phyloP scores from a whole-genome alignment of 2,113 vertebrate genomes.

The Mungos mungo region DNA sequence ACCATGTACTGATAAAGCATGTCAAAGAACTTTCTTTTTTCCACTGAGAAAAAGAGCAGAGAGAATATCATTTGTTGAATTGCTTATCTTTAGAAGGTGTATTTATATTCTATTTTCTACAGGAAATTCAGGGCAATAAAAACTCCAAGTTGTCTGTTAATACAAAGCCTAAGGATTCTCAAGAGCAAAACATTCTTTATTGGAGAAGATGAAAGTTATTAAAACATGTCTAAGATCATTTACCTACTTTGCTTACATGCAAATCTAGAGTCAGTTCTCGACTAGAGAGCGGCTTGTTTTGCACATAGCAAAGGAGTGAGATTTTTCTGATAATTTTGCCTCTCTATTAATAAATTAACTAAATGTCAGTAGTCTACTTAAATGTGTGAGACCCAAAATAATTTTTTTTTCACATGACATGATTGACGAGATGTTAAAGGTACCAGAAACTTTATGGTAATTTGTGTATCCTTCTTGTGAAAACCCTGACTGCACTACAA shows the following conservation, averaged over 20 bases:
- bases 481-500: neutral
- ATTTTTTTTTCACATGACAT: neutral
- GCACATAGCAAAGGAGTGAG: neutral
- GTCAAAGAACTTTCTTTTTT: neutral
- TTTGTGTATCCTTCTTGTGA: neutral
- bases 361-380: neutral
- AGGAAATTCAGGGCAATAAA: neutral
- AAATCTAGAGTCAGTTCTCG: conserved; percentile 42
- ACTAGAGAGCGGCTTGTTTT: conserved; percentile 16
- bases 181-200: neutral
- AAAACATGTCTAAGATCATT: conserved; percentile 18
- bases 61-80: neutral
- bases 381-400: neutral
- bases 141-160: neutral
- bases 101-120: neutral
- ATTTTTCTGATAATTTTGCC: conserved; percentile 37
- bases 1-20: neutral
- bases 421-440: neutral
- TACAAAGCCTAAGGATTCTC: neutral
- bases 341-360: neutral
- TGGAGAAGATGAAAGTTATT: conserved; percentile 38
- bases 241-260: conserved; percentile 31
- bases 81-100: neutral
- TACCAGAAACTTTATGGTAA: neutral
- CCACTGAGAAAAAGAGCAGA: neutral